phyloP scores from a whole-genome alignment of 2,113 vertebrate species.

The Nesoenas mayeri region DNA sequence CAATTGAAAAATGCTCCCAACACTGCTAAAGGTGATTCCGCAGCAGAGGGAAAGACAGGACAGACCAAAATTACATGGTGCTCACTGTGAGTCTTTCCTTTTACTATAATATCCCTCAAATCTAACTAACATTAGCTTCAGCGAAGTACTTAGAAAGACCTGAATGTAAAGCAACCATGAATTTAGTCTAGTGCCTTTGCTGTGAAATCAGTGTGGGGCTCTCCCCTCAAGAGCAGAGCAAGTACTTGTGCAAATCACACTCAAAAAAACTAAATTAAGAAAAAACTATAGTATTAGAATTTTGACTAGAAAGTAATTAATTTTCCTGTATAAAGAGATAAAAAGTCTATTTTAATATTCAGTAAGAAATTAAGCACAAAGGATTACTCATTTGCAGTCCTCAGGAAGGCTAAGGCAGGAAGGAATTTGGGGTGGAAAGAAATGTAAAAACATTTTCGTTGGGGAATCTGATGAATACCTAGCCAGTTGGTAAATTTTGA shows the following conservation, averaged over 20 bases:
- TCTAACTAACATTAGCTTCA: neutral
- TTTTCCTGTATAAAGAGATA: neutral
- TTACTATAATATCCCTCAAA: neutral
- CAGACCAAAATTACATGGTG: neutral
- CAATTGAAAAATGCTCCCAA: neutral
- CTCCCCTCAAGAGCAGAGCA: neutral
- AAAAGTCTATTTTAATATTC: neutral
- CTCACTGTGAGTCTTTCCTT: neutral
- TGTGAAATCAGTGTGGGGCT: neutral
- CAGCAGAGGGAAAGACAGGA: neutral
- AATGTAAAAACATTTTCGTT: slow-evolving; percentile 40
- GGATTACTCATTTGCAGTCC: neutral
- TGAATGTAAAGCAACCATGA: neutral
- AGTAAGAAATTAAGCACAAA: neutral
- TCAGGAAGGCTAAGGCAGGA: neutral
- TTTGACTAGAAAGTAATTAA: neutral
- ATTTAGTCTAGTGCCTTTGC: neutral
- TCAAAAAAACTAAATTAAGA: neutral
- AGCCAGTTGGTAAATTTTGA: slow-evolving; percentile 55
- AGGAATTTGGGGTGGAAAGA: neutral
- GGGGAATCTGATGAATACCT: neutral
- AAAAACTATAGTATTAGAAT: neutral
- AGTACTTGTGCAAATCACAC: neutral
- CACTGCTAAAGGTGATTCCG: neutral
- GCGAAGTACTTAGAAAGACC: neutral